These are phyloP conservation scores for Chionomys nivalis DNA, from an alignment of 2,113 vertebrate species.

Conservation along the genomic window DNA sequence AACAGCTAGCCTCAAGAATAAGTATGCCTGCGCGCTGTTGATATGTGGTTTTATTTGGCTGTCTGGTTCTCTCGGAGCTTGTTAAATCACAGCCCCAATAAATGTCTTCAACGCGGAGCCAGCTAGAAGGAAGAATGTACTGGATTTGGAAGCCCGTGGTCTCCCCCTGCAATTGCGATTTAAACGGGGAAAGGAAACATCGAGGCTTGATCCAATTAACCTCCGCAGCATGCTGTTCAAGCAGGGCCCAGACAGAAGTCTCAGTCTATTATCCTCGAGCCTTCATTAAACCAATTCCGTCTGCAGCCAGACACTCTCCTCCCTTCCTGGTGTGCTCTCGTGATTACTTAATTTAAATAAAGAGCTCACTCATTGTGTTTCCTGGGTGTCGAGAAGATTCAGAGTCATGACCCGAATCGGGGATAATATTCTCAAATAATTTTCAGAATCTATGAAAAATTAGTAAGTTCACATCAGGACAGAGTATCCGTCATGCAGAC, in stretches of 20 bases:
- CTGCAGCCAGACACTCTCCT: background rate
- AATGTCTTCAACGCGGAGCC: background rate
- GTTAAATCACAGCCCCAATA: background rate
- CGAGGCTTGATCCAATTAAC: background rate
- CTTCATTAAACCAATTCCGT: background rate
- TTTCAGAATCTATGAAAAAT: background rate
- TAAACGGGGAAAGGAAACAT: background rate
- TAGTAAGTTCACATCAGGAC: background rate
- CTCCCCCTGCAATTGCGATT: background rate
- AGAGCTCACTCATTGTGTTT: background rate
- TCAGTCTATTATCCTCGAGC: background rate
- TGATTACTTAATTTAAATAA: constrained; percentile 26
- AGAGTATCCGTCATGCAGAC: background rate
- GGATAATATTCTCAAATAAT: background rate
- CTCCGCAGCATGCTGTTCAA: background rate
- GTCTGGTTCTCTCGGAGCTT: background rate
- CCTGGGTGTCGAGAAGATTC: background rate
- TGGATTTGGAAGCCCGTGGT: background rate
- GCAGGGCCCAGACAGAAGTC: background rate
- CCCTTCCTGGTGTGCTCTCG: background rate
- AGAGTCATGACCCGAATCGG: background rate
- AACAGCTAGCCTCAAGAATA: background rate
- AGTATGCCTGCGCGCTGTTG: background rate
- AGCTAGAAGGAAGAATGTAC: background rate
- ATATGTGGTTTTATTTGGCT: background rate